phyloP scores from a whole-genome alignment of 2,113 vertebrate species.

The Bos indicus region DNA sequence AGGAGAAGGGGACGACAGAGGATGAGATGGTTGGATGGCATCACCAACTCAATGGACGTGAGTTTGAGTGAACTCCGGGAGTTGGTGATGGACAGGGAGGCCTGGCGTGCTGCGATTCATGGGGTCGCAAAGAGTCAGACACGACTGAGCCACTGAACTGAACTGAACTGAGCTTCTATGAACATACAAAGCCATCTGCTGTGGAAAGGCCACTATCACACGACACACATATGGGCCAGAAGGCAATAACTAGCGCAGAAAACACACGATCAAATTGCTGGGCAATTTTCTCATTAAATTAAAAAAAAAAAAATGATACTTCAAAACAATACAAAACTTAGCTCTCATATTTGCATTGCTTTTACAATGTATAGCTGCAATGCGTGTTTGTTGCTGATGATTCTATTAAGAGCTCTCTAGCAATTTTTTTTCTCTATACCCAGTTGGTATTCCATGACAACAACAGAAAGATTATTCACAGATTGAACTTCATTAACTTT shows the following conservation, averaged over 20 bases:
- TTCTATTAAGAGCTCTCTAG: not conserved
- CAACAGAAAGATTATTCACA: not conserved
- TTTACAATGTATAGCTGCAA: not conserved
- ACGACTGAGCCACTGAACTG: no score
- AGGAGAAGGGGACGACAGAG: no score
- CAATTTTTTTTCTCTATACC: not conserved
- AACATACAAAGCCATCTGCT: not conserved
- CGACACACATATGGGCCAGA: not conserved
- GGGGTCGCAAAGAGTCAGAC: no score
- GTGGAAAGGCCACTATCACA: not conserved
- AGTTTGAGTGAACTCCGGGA: no score
- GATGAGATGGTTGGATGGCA: no score
- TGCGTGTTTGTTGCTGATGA: not conserved
- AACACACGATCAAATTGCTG: not conserved
- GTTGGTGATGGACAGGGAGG: no score
- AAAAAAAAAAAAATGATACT: not conserved
- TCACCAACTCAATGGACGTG: fast-evolving
- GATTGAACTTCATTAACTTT: not conserved
- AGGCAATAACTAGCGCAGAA: not conserved
- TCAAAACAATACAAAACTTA: not conserved
- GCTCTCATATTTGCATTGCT: not conserved
- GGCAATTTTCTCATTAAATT: not conserved
- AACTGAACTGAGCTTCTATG: not conserved
- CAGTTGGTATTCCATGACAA: not conserved
- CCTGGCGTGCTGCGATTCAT: no score